Conservation (phyloP, 2,797 vertebrate species). For the Clarias fuscus region DNA sequence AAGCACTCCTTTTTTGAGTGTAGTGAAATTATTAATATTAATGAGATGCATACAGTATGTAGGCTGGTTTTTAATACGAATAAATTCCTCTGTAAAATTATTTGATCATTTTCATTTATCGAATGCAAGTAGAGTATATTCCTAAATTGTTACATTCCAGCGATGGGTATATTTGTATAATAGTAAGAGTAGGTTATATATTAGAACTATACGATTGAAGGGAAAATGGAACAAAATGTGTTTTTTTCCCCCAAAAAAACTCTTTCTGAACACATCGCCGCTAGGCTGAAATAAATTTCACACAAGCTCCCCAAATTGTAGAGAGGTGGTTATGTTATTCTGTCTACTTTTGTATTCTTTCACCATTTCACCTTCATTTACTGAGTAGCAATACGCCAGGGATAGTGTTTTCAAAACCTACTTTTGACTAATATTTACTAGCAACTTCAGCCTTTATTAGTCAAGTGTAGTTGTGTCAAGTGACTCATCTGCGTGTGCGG, state of each 20-base stretch:
- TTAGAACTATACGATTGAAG: background rate
- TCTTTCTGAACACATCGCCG: background rate
- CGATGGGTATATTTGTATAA: background rate
- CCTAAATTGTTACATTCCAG: background rate
- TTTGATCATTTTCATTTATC: background rate
- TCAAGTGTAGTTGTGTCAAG: background rate
- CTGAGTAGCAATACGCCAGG: background rate
- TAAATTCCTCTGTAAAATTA: background rate
- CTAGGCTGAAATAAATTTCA: background rate
- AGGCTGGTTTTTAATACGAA: background rate
- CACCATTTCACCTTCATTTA: background rate
- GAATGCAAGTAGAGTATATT: background rate
- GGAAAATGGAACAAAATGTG: background rate
- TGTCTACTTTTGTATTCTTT: background rate
- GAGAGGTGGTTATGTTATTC: background rate
- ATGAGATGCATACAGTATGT: background rate
- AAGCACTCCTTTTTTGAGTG: background rate
- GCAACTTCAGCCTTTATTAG: background rate
- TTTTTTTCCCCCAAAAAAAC: background rate
- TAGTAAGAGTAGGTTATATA: background rate
- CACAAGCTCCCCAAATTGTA: background rate
- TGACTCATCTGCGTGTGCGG: background rate
- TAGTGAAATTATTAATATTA: slow-evolving; percentile 9
- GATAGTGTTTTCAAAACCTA: background rate
- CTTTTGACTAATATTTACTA: background rate